Evolutionary conservation across 2,797 vertebrate species (phyloP).

Genomic region (Sebastes trivittatus): DNA sequence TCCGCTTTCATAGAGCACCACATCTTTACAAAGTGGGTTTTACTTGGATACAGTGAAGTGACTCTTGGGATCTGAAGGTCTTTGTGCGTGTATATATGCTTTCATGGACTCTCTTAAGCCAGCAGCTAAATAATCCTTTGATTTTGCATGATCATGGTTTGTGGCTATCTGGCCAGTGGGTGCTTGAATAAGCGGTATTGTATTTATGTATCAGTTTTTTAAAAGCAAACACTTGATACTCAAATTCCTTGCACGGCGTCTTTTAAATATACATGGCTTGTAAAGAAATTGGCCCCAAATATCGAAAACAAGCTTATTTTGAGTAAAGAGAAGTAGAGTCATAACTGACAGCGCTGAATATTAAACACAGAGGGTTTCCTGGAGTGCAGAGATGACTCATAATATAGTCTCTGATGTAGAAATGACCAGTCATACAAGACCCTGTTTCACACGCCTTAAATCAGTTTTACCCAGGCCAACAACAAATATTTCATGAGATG

Average conservation of each 20-base stretch:
- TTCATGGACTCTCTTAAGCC: constrained; percentile 44
- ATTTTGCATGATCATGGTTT: constrained; percentile 62
- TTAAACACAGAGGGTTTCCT: constrained; percentile 65
- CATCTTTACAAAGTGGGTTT: constrained; percentile 56
- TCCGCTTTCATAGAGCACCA: constrained; percentile 46
- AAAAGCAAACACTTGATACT: constrained; percentile 52
- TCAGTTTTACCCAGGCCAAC: constrained; percentile 54
- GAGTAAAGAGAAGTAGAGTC: constrained; percentile 36
- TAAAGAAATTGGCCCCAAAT: constrained; percentile 17
- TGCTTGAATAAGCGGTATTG: constrained; percentile 46
- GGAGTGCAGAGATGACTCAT: constrained; percentile 65
- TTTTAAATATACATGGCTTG: constrained; percentile 47
- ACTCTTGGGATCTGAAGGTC: constrained; percentile 51
- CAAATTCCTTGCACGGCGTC: constrained; percentile 39
- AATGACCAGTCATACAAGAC: constrained; percentile 39
- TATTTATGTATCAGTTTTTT: constrained; percentile 57
- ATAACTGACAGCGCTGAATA: constrained; percentile 50
- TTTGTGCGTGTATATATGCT: constrained; percentile 45
- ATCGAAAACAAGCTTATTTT: constrained; percentile 49
- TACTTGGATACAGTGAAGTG: constrained; percentile 57
- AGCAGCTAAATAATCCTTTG: constrained; percentile 50
- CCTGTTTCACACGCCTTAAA: constrained; percentile 55
- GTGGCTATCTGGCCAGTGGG: constrained; percentile 39
- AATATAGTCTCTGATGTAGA: constrained; percentile 30
- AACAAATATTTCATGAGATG: constrained; percentile 58